Evolutionary conservation across 2,888 invertebrate species (phyloP).

Genomic region (Oscheius sp.): DNA sequence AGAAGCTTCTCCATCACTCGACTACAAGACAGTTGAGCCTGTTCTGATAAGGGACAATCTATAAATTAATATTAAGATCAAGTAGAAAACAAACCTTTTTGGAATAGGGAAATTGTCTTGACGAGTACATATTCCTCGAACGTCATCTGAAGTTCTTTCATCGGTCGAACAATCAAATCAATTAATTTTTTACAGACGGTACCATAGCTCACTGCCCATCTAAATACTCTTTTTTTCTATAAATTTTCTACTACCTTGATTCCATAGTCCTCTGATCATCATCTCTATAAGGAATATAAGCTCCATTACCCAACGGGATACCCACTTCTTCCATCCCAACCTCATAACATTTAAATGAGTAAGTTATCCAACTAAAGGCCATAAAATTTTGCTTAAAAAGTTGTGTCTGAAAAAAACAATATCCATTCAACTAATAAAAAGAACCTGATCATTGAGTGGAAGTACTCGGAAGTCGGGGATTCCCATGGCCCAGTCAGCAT

Average conservation of each 20-base stretch:
- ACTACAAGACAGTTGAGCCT: conserved; percentile 32
- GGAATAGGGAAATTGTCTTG: conserved; percentile 60
- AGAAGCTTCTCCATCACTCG: conserved; percentile 47
- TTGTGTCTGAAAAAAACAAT: conserved; percentile 41
- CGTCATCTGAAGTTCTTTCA: conserved; percentile 56
- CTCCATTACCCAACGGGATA: conserved; percentile 57
- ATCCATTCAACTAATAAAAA: not conserved
- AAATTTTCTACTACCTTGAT: conserved; percentile 33
- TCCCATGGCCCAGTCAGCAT: conserved; percentile 61
- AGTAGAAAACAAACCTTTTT: conserved; percentile 40
- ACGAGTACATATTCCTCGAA: conserved; percentile 57
- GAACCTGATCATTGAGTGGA: conserved; percentile 52
- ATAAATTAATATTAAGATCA: not conserved
- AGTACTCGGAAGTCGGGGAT: conserved; percentile 55
- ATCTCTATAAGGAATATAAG: conserved; percentile 56
- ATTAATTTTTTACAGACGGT: conserved; percentile 53
- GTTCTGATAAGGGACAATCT: conserved; percentile 48
- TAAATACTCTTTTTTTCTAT: not conserved
- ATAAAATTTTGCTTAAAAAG: conserved; percentile 62
- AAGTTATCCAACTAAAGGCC: conserved; percentile 62
- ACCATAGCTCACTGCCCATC: conserved; percentile 57
- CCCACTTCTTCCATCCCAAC: conserved; percentile 38
- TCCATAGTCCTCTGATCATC: conserved; percentile 48
- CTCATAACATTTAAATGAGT: conserved; percentile 50
- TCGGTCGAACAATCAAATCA: conserved; percentile 55